A percentile compares a stretch with the other conserved stretches of the same genome.
Conservation (phyloP, 2,113 vertebrate species). For the Tragelaphus imberbis region DNA sequence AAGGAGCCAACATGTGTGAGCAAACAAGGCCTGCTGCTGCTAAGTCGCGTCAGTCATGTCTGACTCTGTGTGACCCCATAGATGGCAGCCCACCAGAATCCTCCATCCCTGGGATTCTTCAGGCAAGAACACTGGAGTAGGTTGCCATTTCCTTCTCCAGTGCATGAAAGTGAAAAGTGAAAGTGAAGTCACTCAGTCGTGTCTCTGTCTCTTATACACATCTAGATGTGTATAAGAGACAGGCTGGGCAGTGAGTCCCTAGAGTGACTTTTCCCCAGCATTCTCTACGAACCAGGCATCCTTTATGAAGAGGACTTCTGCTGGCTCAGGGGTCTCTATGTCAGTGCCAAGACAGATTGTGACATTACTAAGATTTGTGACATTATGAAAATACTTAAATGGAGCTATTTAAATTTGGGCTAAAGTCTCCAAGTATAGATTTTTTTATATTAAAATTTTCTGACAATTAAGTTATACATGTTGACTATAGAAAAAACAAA, state of each 20-base stretch:
- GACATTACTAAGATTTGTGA: not conserved
- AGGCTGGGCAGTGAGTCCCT: not conserved
- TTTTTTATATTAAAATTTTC: conserved; percentile 3
- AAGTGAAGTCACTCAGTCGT: not conserved
- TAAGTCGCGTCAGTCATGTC: not conserved
- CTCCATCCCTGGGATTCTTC: not conserved
- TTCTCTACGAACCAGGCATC: not conserved
- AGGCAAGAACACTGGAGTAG: not conserved
- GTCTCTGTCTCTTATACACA: too few species aligned
- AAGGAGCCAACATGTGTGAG: not conserved
- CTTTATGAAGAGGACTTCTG: not conserved
- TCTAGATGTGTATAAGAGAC: too few species aligned
- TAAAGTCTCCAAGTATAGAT: not conserved
- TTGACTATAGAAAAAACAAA: not conserved
- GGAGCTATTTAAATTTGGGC: not conserved
- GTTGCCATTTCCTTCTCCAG: not conserved
- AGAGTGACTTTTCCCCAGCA: not conserved
- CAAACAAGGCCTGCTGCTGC: not conserved
- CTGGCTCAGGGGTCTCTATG: not conserved
- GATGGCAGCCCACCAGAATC: not conserved
- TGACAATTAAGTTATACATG: not conserved
- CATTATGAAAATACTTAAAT: not conserved
- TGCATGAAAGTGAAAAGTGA: not conserved
- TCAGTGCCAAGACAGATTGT: not conserved
- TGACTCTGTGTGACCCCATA: not conserved